Conservation (phyloP, 2,113 vertebrate species). For the Odontesthes bonariensis region DNA sequence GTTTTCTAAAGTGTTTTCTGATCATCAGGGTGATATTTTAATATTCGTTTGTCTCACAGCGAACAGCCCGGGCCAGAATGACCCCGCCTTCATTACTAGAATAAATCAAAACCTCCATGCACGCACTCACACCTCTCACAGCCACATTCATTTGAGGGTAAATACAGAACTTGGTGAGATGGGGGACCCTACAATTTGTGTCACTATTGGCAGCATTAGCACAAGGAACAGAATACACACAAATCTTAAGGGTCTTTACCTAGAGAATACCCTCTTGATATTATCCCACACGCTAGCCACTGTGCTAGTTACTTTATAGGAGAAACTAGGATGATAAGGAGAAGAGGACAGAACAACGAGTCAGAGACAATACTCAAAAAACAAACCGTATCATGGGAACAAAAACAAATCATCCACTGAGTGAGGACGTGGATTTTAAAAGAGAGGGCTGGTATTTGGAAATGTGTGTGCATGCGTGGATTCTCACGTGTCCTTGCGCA, state of each 20-base stretch:
- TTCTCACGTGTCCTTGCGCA: slow-evolving; percentile 91
- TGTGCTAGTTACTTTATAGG: slow-evolving; percentile 94
- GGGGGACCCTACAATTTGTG: slow-evolving; percentile 41
- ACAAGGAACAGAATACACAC: slow-evolving; percentile 80
- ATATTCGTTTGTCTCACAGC: neutral
- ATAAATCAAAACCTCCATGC: slow-evolving; percentile 47
- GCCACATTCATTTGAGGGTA: slow-evolving; percentile 48
- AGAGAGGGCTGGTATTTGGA: slow-evolving; percentile 50
- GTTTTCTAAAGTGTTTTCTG: neutral
- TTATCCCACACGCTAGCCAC: slow-evolving; percentile 95
- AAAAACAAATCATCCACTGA: slow-evolving; percentile 75
- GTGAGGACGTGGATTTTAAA: slow-evolving; percentile 53
- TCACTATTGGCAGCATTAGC: slow-evolving; percentile 70
- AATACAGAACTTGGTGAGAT: slow-evolving; percentile 44
- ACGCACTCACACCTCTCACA: slow-evolving; percentile 40
- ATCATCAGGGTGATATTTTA: slow-evolving; percentile 33
- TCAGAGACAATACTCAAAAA: slow-evolving; percentile 87
- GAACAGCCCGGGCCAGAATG: neutral
- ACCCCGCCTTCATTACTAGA: neutral
- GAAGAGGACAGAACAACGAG: slow-evolving; percentile 85
- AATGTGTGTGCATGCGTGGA: slow-evolving; percentile 54
- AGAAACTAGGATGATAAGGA: slow-evolving; percentile 90
- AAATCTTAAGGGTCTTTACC: slow-evolving; percentile 88
- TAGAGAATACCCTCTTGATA: slow-evolving; percentile 95
- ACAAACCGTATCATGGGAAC: slow-evolving; percentile 78